Conservation (phyloP, 2,797 vertebrate species). For the Etheostoma nigrum region DNA sequence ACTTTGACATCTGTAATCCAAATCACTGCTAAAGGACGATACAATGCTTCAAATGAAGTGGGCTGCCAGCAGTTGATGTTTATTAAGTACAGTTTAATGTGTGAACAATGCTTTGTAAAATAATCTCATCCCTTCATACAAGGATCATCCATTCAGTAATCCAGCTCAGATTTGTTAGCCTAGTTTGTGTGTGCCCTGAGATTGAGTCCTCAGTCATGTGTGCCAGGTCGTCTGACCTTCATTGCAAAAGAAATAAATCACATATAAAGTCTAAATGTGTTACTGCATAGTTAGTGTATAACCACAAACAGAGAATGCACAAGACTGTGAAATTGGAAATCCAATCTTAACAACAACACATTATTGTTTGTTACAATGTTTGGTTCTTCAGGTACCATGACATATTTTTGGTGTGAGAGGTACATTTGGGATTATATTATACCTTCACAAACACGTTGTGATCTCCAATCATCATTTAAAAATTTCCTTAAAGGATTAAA, state of each 20-base stretch:
- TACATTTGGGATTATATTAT: neutral
- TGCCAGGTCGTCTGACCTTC: slow-evolving; percentile 48
- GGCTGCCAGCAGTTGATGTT: neutral
- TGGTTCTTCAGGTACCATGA: neutral
- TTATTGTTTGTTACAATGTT: neutral
- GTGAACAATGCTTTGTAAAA: slow-evolving; percentile 25
- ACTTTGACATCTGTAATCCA: neutral
- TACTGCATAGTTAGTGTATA: slow-evolving; percentile 72
- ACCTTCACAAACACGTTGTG: neutral
- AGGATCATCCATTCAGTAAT: neutral
- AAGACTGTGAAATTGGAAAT: slow-evolving; percentile 17
- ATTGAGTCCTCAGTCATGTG: slow-evolving; percentile 36
- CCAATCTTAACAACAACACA: neutral
- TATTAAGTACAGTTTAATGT: slow-evolving; percentile 18
- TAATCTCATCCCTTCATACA: neutral
- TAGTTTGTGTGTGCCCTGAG: slow-evolving; percentile 1
- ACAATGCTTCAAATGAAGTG: neutral
- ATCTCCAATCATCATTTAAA: neutral
- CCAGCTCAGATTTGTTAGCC: neutral
- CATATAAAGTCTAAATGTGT: slow-evolving; percentile 78
- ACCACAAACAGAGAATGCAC: slow-evolving; percentile 47
- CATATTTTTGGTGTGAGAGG: neutral
- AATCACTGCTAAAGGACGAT: neutral
- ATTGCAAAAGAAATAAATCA: slow-evolving; percentile 76
- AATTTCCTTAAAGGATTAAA: neutral